Percentiles rank a stretch among this genome's conserved stretches.
These are phyloP conservation scores for Anthopleura sola DNA, from an alignment of 64 coral and sea anemone species.

Conservation along the genomic window DNA sequence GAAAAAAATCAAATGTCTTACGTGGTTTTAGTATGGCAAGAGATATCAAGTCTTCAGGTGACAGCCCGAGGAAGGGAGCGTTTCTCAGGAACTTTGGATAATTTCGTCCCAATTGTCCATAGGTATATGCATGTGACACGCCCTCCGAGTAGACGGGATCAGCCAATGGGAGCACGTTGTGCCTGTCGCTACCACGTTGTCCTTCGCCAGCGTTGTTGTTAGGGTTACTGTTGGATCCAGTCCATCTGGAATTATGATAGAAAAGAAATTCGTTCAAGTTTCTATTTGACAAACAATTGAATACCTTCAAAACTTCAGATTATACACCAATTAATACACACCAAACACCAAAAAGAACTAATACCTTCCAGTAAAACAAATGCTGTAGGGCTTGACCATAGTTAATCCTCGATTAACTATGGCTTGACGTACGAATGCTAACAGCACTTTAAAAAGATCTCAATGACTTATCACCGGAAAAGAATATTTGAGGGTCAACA, in stretches of 20 bases:
- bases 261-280: background rate
- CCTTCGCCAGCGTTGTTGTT: conserved; percentile 90
- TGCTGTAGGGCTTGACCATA: too few relatives aligned
- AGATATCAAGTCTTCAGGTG: conserved; percentile 54
- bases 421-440: too few relatives aligned
- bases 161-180: conserved; percentile 64
- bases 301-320: too few relatives aligned
- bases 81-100: conserved; percentile 66
- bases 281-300: too few relatives aligned
- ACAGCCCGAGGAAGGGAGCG: conserved; percentile 71
- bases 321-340: too few relatives aligned
- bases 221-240: conserved; percentile 93
- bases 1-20: background rate
- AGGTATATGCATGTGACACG: background rate
- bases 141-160: conserved; percentile 25
- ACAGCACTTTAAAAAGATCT: too few relatives aligned
- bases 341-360: too few relatives aligned
- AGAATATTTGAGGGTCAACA: too few relatives aligned
- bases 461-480: too few relatives aligned
- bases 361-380: too few relatives aligned
- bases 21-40: conserved; percentile 40
- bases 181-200: conserved; percentile 76
- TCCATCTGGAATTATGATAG: conserved; percentile 71
- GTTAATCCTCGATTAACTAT: too few relatives aligned
- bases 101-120: conserved; percentile 59